Conservation (phyloP, 2,113 vertebrate species). For the Oreotragus oreotragus region DNA sequence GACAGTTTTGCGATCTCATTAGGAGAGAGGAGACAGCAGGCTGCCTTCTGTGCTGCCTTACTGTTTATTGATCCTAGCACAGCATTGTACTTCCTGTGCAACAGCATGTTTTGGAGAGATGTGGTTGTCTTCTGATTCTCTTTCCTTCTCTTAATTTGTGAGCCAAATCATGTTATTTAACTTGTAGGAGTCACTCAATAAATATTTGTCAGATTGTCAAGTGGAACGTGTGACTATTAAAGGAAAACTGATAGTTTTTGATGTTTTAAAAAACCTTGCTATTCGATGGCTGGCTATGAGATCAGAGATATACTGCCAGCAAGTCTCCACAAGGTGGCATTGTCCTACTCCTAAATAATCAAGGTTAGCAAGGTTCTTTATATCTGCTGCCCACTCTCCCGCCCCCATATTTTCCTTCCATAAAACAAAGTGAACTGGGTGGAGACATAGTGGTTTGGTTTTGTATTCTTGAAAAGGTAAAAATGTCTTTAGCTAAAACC, state of each 20-base stretch:
- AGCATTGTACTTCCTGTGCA: fast-evolving
- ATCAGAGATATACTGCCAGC: not conserved
- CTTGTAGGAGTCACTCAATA: not conserved
- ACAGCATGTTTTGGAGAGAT: not conserved
- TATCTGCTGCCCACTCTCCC: not conserved
- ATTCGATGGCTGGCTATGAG: not conserved
- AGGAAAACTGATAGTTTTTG: not conserved
- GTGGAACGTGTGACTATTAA: not conserved
- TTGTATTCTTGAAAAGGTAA: not conserved
- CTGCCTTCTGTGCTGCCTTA: not conserved
- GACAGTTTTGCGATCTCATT: not conserved
- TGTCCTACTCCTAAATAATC: not conserved
- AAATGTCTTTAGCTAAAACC: not conserved
- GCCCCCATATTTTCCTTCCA: not conserved
- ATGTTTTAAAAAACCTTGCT: not conserved
- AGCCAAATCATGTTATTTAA: not conserved
- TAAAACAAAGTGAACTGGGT: not conserved
- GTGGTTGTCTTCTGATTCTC: not conserved
- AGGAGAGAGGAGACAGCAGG: no score
- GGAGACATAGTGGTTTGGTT: not conserved
- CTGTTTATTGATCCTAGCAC: fast-evolving
- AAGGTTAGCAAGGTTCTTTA: not conserved
- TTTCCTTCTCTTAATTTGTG: not conserved
- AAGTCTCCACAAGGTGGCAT: slow-evolving; percentile 31
- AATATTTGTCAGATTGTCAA: not conserved